A percentile compares a stretch with the other conserved stretches of the same genome.
Conservation (phyloP, 2,888 invertebrate species). For the Eristalis arbustorum region DNA sequence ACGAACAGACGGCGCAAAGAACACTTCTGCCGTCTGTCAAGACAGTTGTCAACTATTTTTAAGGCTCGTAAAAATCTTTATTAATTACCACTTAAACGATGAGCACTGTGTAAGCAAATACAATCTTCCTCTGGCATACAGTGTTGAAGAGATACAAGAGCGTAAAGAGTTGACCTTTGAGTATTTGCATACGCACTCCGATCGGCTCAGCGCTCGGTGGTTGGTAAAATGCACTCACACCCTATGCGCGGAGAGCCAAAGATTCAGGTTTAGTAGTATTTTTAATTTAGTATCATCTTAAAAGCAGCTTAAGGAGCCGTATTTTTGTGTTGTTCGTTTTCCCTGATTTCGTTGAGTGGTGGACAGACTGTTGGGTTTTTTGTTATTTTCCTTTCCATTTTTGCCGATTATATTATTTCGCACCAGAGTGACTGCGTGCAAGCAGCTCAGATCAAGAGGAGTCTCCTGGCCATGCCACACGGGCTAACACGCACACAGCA, state of each 20-base stretch:
- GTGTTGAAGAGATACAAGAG: constrained; percentile 24
- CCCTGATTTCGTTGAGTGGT: not conserved
- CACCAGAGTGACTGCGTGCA: constrained; percentile 68
- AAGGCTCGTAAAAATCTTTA: constrained; percentile 80
- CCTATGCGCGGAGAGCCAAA: constrained; percentile 22
- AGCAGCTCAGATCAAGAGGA: constrained; percentile 60
- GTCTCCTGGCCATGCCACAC: constrained; percentile 52
- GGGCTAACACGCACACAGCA: constrained; percentile 1
- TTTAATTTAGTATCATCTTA: constrained; percentile 65
- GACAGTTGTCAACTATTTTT: constrained; percentile 80
- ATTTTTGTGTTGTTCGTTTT: constrained; percentile 4
- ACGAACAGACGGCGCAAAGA: not conserved
- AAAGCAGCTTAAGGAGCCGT: constrained; percentile 55
- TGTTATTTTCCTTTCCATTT: constrained; percentile 4
- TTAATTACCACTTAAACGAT: constrained; percentile 80
- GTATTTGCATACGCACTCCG: not conserved
- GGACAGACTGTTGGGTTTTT: no score
- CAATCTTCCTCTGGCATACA: constrained; percentile 13
- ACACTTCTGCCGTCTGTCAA: constrained; percentile 62
- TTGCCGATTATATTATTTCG: constrained; percentile 63
- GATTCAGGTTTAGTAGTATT: constrained; percentile 62
- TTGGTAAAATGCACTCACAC: constrained; percentile 49
- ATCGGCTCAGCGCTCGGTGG: not conserved
- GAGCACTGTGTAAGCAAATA: constrained; percentile 50
- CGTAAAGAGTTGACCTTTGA: constrained; percentile 56